Evolutionary conservation across 2,888 invertebrate genomes (phyloP), one percentile per base, ranked within the genome.

Genomic region (Willowsia nigromaculata): DNA sequence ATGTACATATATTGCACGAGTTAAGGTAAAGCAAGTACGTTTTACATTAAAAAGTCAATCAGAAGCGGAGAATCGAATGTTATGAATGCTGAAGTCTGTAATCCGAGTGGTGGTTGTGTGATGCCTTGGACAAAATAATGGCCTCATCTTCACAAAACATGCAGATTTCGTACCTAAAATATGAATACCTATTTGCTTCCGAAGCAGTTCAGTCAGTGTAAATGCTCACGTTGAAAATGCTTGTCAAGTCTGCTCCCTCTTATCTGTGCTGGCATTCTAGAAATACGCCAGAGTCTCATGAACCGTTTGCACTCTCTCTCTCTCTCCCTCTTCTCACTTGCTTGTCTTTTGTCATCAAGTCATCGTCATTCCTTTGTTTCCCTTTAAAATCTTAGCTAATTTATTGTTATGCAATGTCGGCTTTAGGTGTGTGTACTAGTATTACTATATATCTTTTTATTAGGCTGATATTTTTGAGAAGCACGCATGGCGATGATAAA

Each of bases 21-120:
- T n/a, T n/a, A n/a, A n/a, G n/a, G n/a, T n/a, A n/a, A n/a, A n/a
- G n/a, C n/a, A 7, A n/a, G 65, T 65, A 18, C 15, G 65, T 65
- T 33, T 15, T 33, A 25, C 13, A 71, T 71, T 71, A 7, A 71
- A 71, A 71, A 83, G 68, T 83, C 82, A 83, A 83, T 83, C 50
- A 50, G 33, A n/a, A n/a, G 25, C 33, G 53, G 9, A 11, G 30
- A 18, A 22, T 25, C 27, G 25, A 43, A 40, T 43, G 15, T 30
- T 15, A 43, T 30, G 30, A 27, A 62, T 37, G 37, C 11, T n/a
- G n/a, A 68, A 68, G 18, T 43, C 43, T 40, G 22, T 9, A 22
- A 40, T 71, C 37, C 30, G 0, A 33, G 65, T 65, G 13, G 40
- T 40, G 22, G 25, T 22, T 22, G 43, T 18, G 33, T 9, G 18